Base-by-base conservation (phyloP, 2,797 vertebrate genomes). In the Anabas testudineus region DNA sequence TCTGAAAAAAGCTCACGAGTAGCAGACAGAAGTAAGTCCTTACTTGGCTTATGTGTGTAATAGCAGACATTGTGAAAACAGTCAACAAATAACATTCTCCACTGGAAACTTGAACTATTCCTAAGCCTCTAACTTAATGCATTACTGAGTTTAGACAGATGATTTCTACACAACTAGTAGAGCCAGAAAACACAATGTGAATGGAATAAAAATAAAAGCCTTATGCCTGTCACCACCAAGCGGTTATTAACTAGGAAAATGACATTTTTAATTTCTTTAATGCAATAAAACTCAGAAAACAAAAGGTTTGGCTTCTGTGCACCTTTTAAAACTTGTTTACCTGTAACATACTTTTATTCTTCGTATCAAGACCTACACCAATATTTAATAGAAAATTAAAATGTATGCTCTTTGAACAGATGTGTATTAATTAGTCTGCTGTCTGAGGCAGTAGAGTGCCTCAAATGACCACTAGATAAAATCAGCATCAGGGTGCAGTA, bases 401-500 rank as follows among this genome's bases (percentile, higher is more conserved):
- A 32, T 30, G 10, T 32, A 9, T 32, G 34, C 34, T 36, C 34
- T 36, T 36, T 36, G 34, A 36, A 36, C 12, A 22, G 14, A 54
- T 52, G 13, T 18, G 5, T 56, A n/a, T 49, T 42, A 47, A 71
- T 18, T 46, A 32, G 48, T 22, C 10, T 63, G 42, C 36, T 32
- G 30, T 51, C 34, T 30, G 56, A 60, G 26, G 48, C 42, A 47
- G 45, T 3, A 2, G 30, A 62, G 49, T 66, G 57, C 39, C 21
- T 34, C 67, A 66, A 46, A 62, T 61, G 34, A 66, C 15, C 39
- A 10, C 69, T 16, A 58, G 43, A 73, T 73, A 62, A 45, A 75
- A 59, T 57, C 22, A 0, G 12, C 10, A 54, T 48, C 16, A 13
- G 9, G 26, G 13, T 41, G 28, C 37, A 1, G n/a, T 12, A 57